phyloP scores from a whole-genome alignment of 2,113 vertebrate genomes.

The Bubalus kerabau region DNA sequence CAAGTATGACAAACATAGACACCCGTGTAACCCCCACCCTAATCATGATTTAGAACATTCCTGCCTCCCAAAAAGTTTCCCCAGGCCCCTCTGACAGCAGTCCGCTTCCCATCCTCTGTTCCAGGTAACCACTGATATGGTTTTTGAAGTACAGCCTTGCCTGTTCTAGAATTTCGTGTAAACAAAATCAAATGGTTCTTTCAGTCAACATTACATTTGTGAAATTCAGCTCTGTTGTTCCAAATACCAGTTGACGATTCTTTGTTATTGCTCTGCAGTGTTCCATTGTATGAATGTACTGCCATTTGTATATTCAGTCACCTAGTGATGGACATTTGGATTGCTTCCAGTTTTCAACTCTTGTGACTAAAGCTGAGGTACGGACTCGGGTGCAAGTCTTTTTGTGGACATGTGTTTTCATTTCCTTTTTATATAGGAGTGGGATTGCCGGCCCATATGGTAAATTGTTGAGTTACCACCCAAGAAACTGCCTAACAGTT shows the following conservation, averaged over 20 bases:
- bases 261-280: background rate
- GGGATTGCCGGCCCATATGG: background rate
- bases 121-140: background rate
- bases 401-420: background rate
- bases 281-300: background rate
- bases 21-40: background rate
- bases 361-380: background rate
- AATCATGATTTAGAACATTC: background rate
- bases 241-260: background rate
- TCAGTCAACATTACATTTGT: background rate
- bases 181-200: background rate
- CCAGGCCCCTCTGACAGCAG: background rate
- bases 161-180: background rate
- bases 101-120: background rate
- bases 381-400: background rate
- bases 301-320: background rate
- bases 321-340: background rate
- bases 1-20: background rate
- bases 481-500: constrained; percentile 4
- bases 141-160: background rate
- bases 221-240: background rate
- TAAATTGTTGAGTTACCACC: background rate
- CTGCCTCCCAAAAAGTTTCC: background rate
- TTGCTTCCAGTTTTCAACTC: background rate
- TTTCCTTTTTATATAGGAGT: background rate